phyloP scores from a whole-genome alignment of 1,140 invertebrate species.

The Rhizoglyphus robini region DNA sequence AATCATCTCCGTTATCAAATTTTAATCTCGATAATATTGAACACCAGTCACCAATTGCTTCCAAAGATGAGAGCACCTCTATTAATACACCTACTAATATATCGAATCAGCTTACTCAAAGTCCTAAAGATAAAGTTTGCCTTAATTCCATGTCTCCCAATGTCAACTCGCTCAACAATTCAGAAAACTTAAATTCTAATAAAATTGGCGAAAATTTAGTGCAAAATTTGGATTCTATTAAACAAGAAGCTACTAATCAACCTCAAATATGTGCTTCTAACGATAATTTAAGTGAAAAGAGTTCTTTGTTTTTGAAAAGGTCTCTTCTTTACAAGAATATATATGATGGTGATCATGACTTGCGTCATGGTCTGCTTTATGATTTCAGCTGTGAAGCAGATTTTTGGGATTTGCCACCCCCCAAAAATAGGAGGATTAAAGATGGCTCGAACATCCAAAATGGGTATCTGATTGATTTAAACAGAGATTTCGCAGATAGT shows the following conservation, averaged over 20 bases:
- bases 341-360: background rate
- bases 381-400: slow-evolving; percentile 22
- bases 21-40: background rate
- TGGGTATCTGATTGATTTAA: background rate
- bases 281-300: background rate
- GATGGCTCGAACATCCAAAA: background rate
- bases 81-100: background rate
- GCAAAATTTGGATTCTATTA: background rate
- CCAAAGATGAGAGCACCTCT: background rate
- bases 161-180: too few relatives aligned
- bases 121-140: background rate
- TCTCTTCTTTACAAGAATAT: background rate
- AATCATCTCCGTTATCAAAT: background rate
- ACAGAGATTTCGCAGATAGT: background rate
- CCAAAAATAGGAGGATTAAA: slow-evolving; percentile 20
- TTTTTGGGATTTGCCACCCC: background rate
- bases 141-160: background rate
- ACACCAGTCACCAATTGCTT: background rate
- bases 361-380: slow-evolving; percentile 20
- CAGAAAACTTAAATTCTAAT: background rate
- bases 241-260: background rate
- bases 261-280: background rate
- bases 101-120: background rate
- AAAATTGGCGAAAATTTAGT: background rate
- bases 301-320: background rate